phyloP scores from a whole-genome alignment of 2,797 vertebrate genomes.

The Sphenopsis melanotis region DNA sequence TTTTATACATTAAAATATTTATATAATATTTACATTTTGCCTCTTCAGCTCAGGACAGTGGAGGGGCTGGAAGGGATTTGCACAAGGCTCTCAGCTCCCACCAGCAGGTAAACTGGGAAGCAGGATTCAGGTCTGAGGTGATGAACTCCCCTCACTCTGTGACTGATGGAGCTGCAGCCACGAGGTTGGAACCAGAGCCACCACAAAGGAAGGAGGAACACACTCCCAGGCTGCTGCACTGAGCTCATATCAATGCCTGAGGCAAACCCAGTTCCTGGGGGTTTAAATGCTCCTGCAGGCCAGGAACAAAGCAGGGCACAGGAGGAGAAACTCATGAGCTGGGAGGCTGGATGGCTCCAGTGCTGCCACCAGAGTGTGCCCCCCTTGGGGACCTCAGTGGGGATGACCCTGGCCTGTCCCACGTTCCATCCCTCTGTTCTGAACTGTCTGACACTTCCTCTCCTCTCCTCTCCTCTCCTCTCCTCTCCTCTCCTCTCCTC shows the following conservation, averaged over 20 bases:
- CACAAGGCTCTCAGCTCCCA: background rate
- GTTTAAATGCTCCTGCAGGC: background rate
- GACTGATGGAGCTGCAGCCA: background rate
- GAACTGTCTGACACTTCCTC: background rate
- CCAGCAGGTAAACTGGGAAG: background rate
- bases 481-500: no score
- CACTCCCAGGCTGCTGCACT: background rate
- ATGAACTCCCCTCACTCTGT: accelerated
- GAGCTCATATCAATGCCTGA: background rate
- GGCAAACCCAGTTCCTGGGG: background rate
- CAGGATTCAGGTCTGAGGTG: background rate
- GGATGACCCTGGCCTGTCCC: background rate
- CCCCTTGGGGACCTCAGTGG: background rate
- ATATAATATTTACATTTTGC: background rate
- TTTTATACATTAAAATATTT: no score
- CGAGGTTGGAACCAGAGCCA: background rate
- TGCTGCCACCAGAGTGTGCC: background rate
- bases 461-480: no score
- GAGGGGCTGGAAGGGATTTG: background rate
- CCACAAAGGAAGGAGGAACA: background rate
- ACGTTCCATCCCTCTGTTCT: background rate
- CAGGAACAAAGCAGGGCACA: background rate
- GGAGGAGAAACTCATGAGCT: background rate
- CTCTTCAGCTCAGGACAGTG: background rate
- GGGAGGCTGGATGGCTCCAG: background rate